Evolutionary conservation across 2,113 vertebrate genomes (phyloP).

Genomic region (Austrofundulus limnaeus): DNA sequence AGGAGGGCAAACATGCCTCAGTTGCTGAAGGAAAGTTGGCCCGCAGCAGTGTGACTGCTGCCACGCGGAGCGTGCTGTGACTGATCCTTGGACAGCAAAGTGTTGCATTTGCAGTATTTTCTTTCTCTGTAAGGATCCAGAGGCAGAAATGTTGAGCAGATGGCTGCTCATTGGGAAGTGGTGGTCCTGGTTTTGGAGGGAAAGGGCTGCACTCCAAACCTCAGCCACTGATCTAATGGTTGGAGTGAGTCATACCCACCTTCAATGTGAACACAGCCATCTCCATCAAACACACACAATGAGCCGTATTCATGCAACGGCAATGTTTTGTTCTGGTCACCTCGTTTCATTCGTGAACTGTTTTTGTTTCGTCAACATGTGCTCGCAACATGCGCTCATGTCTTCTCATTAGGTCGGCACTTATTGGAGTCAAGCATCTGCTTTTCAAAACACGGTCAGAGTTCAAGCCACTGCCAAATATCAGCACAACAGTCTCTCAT

Average conservation of each 20-base stretch:
- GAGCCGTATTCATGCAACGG: slow-evolving; percentile 62
- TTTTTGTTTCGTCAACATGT: slow-evolving; percentile 56
- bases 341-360: slow-evolving; percentile 29
- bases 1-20: slow-evolving; percentile 57
- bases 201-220: slow-evolving; percentile 74
- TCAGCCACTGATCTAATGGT: slow-evolving; percentile 75
- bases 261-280: slow-evolving; percentile 57
- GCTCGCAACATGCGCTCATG: slow-evolving; percentile 53
- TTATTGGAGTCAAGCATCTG: slow-evolving; percentile 61
- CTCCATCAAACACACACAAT: slow-evolving; percentile 67
- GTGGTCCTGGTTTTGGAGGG: slow-evolving; percentile 68
- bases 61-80: slow-evolving; percentile 56
- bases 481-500: slow-evolving; percentile 31
- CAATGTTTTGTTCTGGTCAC: slow-evolving; percentile 60
- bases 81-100: slow-evolving; percentile 67
- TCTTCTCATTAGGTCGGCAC: slow-evolving; percentile 55
- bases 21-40: slow-evolving; percentile 69
- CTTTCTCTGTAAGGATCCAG: slow-evolving; percentile 65
- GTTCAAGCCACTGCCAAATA: slow-evolving; percentile 28
- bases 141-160: slow-evolving; percentile 75
- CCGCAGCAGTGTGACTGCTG: slow-evolving; percentile 48
- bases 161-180: slow-evolving; percentile 67
- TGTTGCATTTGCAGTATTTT: slow-evolving; percentile 75
- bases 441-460: slow-evolving; percentile 42
- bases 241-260: slow-evolving; percentile 78